Evolutionary conservation across 37 sponge, comb jelly and placozoan species (phyloP), one percentile per base, ranked within the genome.

Genomic region (Agelas oroides): DNA sequence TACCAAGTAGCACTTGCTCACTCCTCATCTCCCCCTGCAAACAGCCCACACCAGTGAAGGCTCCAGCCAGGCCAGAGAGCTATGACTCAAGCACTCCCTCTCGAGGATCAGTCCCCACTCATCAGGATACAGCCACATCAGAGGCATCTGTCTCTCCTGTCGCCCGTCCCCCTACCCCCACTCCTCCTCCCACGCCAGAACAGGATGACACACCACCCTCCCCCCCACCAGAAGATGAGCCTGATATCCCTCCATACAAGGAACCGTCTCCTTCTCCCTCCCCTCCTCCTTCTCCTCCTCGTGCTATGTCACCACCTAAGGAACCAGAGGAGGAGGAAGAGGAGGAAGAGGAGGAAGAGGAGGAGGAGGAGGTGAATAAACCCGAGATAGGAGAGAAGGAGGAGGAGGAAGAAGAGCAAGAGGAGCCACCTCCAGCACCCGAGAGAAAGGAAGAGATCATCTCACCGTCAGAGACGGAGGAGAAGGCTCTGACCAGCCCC

Each of bases 151-250:
- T 36, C 23, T 53, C 57, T 38, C 39, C 82, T 6, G 31, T 36
- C 14, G 21, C 60, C 24, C 66, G 40, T 14, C 76, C 68, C 15
- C 24, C 60, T 30, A 57, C 58, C 34, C 76, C 71, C n/a, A 34
- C 77, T 28, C 70, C 84, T n/a, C 64, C 82, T 2, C 82, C 84
- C 15, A 28, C 71, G 15, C 40, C 36, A 39, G 78, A 39, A 20
- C 59, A 28, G 55, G 16, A 54, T 19, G 68, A 53, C 5, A 14
- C 61, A 60, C 53, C 77, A 3, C 56, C 73, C 27, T n/a, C 52
- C 8, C 57, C 57, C 19, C 3, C 69, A 20, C 34, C 19, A n/a
- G 16, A 19, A 13, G 72, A 71, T 36, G 72, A 71, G 36, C 40
- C 72, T 17, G 72, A 71, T 41, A 71, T 71, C 53, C 72, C 72